A percentile compares a stretch with the other conserved stretches of the same genome.
phyloP scores from a whole-genome alignment of 2,113 vertebrate genomes.

The Trichomycterus rosablanca region DNA sequence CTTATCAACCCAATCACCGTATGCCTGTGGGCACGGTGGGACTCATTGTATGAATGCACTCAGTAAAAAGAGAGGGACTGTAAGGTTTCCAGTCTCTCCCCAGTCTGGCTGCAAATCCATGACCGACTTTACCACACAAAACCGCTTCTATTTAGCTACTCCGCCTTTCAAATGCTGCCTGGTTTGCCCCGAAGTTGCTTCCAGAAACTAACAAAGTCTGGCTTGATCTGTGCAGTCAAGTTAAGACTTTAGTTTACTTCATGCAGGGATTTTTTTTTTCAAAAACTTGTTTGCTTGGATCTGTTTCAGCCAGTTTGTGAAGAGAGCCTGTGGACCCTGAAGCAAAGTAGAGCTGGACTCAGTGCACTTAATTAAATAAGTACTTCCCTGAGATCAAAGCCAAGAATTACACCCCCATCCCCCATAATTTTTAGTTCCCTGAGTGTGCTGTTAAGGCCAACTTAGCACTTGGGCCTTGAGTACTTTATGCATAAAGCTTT shows the following conservation, averaged over 20 bases:
- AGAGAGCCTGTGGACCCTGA: slow-evolving; percentile 18
- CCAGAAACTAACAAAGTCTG: slow-evolving; percentile 13
- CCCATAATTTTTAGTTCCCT: too few relatives aligned
- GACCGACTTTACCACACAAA: slow-evolving; percentile 17
- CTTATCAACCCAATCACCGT: slow-evolving; percentile 13
- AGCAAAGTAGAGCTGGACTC: slow-evolving; percentile 13
- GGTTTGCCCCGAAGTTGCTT: slow-evolving; percentile 9
- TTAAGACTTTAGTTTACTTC: neutral
- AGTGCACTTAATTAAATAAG: slow-evolving; percentile 27
- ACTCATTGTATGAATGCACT: neutral
- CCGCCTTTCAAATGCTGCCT: slow-evolving; percentile 8
- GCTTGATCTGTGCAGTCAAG: neutral
- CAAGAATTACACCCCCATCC: neutral
- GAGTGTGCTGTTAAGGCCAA: too few relatives aligned
- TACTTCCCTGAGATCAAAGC: slow-evolving; percentile 11
- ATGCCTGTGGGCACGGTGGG: slow-evolving; percentile 12
- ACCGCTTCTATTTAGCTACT: slow-evolving; percentile 4
- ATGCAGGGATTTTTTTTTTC: neutral
- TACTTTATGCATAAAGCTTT: too few relatives aligned
- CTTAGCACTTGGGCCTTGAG: too few relatives aligned
- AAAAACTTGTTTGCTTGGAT: slow-evolving; percentile 9
- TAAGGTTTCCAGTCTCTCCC: slow-evolving; percentile 8
- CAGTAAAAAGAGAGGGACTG: slow-evolving; percentile 1
- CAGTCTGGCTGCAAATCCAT: slow-evolving; percentile 9
- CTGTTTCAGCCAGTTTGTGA: slow-evolving; percentile 25